These are phyloP conservation scores for Psilopogon haemacephalus DNA, from an alignment of 2,113 vertebrate genomes.

Conservation along the genomic window DNA sequence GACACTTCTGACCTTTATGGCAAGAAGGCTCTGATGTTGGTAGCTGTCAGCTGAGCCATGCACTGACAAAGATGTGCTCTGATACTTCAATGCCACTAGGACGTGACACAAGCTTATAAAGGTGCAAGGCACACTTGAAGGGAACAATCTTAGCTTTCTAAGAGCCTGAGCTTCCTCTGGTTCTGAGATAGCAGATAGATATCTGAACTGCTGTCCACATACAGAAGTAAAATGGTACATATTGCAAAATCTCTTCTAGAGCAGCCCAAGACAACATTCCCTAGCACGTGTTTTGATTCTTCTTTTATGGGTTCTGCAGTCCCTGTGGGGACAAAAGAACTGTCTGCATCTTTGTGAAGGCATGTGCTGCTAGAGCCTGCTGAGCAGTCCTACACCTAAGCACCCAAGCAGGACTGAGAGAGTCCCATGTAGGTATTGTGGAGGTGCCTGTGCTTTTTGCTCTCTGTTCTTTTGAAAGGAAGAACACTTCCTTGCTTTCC, in stretches of 20 bases:
- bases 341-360: background rate
- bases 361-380: background rate
- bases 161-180: background rate
- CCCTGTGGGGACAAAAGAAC: no score
- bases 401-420: background rate
- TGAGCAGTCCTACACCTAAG: background rate
- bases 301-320: background rate
- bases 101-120: background rate
- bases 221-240: background rate
- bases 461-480: background rate
- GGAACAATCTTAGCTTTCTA: background rate
- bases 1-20: background rate
- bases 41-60: background rate
- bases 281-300: background rate
- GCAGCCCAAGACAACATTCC: background rate
- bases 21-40: background rate
- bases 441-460: background rate
- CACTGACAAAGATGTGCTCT: background rate
- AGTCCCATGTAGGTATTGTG: rapidly evolving
- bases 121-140: background rate
- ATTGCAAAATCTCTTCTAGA: background rate
- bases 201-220: background rate
- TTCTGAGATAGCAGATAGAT: background rate
- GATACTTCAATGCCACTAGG: background rate
- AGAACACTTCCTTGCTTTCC: rapidly evolving